phyloP scores from a whole-genome alignment of 2,113 vertebrate genomes.

The Hypanus sabinus region DNA sequence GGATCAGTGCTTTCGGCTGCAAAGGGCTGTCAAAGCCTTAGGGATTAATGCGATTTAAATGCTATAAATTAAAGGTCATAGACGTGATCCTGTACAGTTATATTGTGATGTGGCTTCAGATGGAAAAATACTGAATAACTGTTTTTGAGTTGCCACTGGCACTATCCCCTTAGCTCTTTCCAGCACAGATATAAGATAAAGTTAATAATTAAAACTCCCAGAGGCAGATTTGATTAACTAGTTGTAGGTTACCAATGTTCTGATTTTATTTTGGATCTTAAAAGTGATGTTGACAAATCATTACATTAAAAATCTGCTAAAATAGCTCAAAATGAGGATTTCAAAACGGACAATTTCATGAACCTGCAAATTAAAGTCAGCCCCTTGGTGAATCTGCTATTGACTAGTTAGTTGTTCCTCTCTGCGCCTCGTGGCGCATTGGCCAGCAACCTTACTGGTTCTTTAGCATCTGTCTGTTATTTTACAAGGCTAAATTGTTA shows the following conservation, averaged over 20 bases:
- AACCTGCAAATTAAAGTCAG: neutral
- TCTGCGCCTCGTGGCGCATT: too few relatives aligned
- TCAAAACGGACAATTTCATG: neutral
- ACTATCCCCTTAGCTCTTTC: neutral
- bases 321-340: neutral
- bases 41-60: constrained; percentile 30
- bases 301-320: neutral
- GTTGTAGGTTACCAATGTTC: neutral
- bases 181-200: neutral
- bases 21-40: neutral
- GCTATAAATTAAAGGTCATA: constrained; percentile 10
- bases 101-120: neutral
- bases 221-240: neutral
- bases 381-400: neutral
- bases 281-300: neutral
- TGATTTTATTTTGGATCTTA: neutral
- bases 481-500: too few relatives aligned
- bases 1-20: constrained; percentile 17
- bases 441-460: too few relatives aligned
- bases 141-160: neutral
- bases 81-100: constrained; percentile 15
- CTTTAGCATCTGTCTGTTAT: too few relatives aligned
- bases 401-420: too few relatives aligned
- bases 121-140: neutral
- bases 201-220: too few relatives aligned